These are phyloP conservation scores for Actinopyga echinites DNA, from an alignment of 53 echinoderm and acorn worm species.

Conservation along the genomic window DNA sequence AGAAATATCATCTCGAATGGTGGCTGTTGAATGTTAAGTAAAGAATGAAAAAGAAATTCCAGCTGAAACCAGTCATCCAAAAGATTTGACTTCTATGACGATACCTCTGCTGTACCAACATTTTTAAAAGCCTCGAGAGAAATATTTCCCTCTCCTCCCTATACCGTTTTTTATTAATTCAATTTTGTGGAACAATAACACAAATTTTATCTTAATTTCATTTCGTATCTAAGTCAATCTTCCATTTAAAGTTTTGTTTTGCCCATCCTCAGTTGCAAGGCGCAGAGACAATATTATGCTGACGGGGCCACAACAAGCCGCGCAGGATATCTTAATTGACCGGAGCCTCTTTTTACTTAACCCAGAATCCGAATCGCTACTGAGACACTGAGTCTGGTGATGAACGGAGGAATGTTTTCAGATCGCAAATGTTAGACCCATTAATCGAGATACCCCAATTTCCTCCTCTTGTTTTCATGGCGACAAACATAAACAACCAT, in stretches of 20 bases:
- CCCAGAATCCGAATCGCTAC: slow-evolving; percentile 12
- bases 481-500: slow-evolving; percentile 20
- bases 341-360: slow-evolving; percentile 20
- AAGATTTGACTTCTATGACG: too few species aligned
- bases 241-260: slow-evolving; percentile 41
- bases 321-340: slow-evolving; percentile 17
- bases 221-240: slow-evolving; percentile 39
- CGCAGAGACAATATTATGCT: slow-evolving; percentile 33
- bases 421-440: slow-evolving; percentile 19
- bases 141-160: background rate
- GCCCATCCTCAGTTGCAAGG: slow-evolving; percentile 3
- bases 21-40: too few species aligned
- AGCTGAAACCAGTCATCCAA: too few species aligned
- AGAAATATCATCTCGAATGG: background rate
- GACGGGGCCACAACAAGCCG: slow-evolving; percentile 16
- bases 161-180: slow-evolving; percentile 30
- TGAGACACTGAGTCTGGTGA: slow-evolving; percentile 12
- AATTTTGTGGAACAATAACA: slow-evolving; percentile 40
- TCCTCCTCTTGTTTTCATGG: slow-evolving; percentile 26
- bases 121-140: background rate
- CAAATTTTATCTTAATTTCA: slow-evolving; percentile 40
- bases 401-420: slow-evolving; percentile 6
- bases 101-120: too few species aligned
- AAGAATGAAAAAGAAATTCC: too few species aligned
- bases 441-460: slow-evolving; percentile 16